Evolutionary conservation across 2,113 vertebrate species (phyloP), one percentile per base, ranked within the genome.

Genomic region (Edolisoma coerulescens): DNA sequence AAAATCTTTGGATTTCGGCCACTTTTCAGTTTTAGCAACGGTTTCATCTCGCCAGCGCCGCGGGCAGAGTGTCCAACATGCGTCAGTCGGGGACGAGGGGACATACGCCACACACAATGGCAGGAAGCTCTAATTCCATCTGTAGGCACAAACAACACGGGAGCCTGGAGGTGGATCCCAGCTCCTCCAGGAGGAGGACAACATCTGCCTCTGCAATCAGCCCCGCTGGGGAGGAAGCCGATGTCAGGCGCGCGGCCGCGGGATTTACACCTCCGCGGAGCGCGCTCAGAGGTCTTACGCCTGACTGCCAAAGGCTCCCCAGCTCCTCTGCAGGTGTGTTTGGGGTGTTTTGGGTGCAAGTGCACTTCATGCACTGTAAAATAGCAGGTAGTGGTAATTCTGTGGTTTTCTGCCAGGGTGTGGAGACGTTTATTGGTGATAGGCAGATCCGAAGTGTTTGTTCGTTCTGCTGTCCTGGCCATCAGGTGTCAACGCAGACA

Each of bases 101-200:
- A 97, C 97, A 10, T 19, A 87, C 68, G 68, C 21, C 47, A 3
- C n/a, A 82, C 95, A 98, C 98, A 98, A 98, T 98, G 96, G 97
- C 74, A 98, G 98, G 98, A 98, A 98, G 97, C 85, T 92, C 97
- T 87, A 97, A 97, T 97, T 94, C 95, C 98, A 98, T 98, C 97
- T 97, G 97, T 87, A 97, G 98, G 97, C 98, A 98, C 96, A 98
- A 98, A 98, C 95, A 97, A 79, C 44, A 94, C 87, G 98, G 97
- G 97, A 95, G 82, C 22, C 79, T 71, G 84, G 92, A 92, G 93
- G 93, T 17, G 80, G 73, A 76, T 63, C 94, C 44, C 53, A 16
- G 77, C 92, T 90, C 83, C 84, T 96, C 64, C 96, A 97, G 95
- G n/a, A 77, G 87, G 35, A 81, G 76, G 56, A 97, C 98, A 57